Evolutionary conservation across 2,797 vertebrate species (phyloP), one percentile per base, ranked within the genome.

Genomic region (Uromys caudimaculatus): DNA sequence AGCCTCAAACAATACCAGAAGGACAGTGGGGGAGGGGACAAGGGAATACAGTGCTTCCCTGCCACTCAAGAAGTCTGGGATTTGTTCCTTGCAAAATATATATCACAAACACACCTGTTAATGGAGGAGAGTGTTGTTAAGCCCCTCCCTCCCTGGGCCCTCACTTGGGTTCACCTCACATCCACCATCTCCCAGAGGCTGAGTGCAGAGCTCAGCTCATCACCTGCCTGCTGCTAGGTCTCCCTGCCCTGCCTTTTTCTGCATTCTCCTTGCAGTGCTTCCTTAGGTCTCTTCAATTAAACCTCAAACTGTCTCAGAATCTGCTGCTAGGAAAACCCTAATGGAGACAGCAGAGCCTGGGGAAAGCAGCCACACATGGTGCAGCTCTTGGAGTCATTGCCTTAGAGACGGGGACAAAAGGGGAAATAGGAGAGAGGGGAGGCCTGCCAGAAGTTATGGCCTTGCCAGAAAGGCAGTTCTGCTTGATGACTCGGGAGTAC

Each of bases 181-280:
- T 41, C 89, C 13, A 19, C 2, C 4, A 17, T 21, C 67, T 82
- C 71, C 24, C 69, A 2, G 21, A 67, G 29, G 19, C 60, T n/a
- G 89, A 60, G 64, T 41, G 54, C 3, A 58, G 41, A 41, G 54
- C 17, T 32, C 64, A 0, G 54, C 6, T n/a, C 12, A 56, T 38
- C 3, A 60, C 32, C 41, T 21, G 38, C 32, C 44, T 1, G 1
- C 19, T 44, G 3, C 13, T 7, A 23, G 35, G 23, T n/a, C 21
- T 38, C 35, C 3, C 24, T 38, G 56, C 14, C 27, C 64, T 54
- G 32, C 69, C 62, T 92, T 12, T 75, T 83, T 73, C 75, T 62
- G 17, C 38, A 50, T 9, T n/a, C 12, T 11, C 52, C 17, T n/a
- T 47, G 5, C 12, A 0, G 0, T 1, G 23, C 41, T 73, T 78